Base-by-base conservation (phyloP, 2,113 vertebrate genomes). In the Bombycilla garrulus region DNA sequence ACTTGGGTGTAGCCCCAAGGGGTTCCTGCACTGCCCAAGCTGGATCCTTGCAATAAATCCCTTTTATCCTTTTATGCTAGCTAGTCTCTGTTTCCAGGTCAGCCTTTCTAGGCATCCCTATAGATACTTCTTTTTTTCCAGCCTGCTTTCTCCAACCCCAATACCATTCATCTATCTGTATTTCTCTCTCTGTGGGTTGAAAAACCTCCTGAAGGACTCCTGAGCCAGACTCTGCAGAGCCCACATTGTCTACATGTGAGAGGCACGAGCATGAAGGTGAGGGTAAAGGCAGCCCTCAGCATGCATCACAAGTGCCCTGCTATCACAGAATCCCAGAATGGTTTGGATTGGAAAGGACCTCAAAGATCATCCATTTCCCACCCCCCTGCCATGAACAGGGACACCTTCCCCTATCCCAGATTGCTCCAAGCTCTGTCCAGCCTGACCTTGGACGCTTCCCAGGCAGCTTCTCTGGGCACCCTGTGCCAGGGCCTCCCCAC, bases 381-480 rank as follows among this genome's bases (percentile, higher is more conserved):
- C 3, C 11, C 38, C 38, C 10, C 51, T 81, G 33, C 7, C 4
- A 35, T 13, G 17, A 6, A 4, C 20, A 53, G 38, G 16, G 53
- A 31, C 38, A 62, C 0, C 18, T 90, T 9, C 29, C 40, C 19
- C 15, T 10, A 0, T 4, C 10, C 31, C 54, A 61, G 25, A 1
- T 0, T 19, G 4, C 12, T 70, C 35, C 54, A 61, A 69, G 21
- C 25, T 25, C 31, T 0, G 0, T 48, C 47, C 15, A 48, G 0
- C 31, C 18, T 62, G 56, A 12, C 12, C 18, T 70, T 13, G 48
- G 3, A 19, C 31, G 33, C 18, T 36, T 0, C 15, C 24, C 35
- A 65, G 21, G 25, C 54, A 83, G 40, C 71, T 77, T 0, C 35
- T 50, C 31, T 70, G 48, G 14, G 18, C 15, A 76, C 0, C 25